Evolutionary conservation across 1,140 invertebrate genomes (phyloP), one percentile per base, ranked within the genome.

Genomic region (Luehdorfia chinensis): DNA sequence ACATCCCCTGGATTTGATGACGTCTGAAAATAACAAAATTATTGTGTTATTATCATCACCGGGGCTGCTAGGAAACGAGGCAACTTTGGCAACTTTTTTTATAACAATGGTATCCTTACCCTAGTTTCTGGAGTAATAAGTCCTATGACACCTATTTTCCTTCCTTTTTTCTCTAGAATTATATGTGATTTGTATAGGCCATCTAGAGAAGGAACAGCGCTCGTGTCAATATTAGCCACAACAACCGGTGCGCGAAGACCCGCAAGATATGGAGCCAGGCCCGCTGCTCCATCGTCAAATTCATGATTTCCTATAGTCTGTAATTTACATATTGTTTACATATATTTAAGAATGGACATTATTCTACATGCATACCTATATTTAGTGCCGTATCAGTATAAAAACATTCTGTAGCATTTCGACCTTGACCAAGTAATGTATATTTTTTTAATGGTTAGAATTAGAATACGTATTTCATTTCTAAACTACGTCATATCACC

Each of bases 301-400:
- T 97, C 96, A 62, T 97, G 96, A 70, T 97, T 97, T 7, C 96
- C 96, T 9, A 96, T 68, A 0, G 93, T 91, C 94, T 95, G 55
- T 37, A 79, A 81, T 11, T 14, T 43, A 25, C 16, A 13, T 12
- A 14, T n/a, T n/a, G n/a, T n/a, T n/a, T n/a, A n/a, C n/a, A 19
- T 4, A 3, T 36, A 9, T 18, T 18, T 18, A n/a, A 15, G 13
- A n/a, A n/a, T n/a, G n/a, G n/a, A n/a, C n/a, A n/a, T n/a, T n/a
- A n/a, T n/a, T n/a, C n/a, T n/a, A n/a, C n/a, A n/a, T n/a, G n/a
- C n/a, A n/a, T n/a, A n/a, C n/a, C n/a, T n/a, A n/a, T n/a, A n/a
- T n/a, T n/a, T n/a, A n/a, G n/a, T n/a, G n/a, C n/a, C n/a, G n/a
- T n/a, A n/a, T n/a, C n/a, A n/a, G n/a, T n/a, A n/a, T n/a, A n/a